Evolutionary conservation across 2,888 invertebrate species (phyloP), one percentile per base, ranked within the genome.

Genomic region (Tyria jacobaeae): DNA sequence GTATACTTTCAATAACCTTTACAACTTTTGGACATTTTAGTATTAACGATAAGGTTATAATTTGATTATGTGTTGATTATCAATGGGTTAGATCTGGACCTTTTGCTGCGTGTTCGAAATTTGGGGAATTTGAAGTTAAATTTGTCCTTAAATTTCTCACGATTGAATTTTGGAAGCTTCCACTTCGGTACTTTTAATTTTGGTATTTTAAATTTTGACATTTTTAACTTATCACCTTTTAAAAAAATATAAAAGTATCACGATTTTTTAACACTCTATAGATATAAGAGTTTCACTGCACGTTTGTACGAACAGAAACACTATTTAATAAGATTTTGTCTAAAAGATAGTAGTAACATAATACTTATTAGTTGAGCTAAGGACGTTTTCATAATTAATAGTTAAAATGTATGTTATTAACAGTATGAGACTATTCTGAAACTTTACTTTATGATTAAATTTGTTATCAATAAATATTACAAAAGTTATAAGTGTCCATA

Each of bases 51-150:
- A 17, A 17, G 15, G 6, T 3, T n/a, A 2, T 6, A 0, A 17
- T 34, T 27, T 35, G 17, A 44, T 15, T 21, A 15, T 44, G 41
- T 15, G 21, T 31, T 34, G 31, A 44, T 41, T 21, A 44, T 31
- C 9, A 55, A 3, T 25, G n/a, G 25, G 12, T 39, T 25, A 34
- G 31, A 27, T 31, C 55, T 55, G 21, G 27, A 31, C 17, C 44
- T 55, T 44, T 39, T 51, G 15, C 24, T 10, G 15, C 47, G 44
- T 21, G 47, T 44, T 17, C 35, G 35, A 48, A 35, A 55, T 55
- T 39, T 55, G 27, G 55, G 44, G 1, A 55, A 0, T 44, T 44
- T 41, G 3, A 44, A 55, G 31, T 55, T 55, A 1, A 44, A 44
- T 31, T 41, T 41, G 3, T 9, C 4, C 39, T 55, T 55, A 5